phyloP scores from a whole-genome alignment of 2,888 invertebrate genomes.

The Germaria angustata region DNA sequence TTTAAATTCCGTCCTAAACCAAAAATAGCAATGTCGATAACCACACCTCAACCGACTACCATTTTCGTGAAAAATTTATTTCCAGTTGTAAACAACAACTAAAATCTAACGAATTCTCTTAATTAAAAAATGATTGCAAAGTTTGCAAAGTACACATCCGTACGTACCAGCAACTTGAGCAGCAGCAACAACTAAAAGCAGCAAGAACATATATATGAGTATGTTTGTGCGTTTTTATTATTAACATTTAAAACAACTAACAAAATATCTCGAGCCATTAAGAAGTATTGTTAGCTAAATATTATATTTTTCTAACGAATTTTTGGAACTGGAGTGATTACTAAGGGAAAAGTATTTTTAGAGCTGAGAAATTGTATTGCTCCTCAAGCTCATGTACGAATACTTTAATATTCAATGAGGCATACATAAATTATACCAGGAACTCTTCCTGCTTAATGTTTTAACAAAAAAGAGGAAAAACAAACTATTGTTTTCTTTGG shows the following conservation, averaged over 20 bases:
- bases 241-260: too few species aligned
- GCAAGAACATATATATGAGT: not conserved
- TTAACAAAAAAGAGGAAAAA: not conserved
- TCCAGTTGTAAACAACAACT: not conserved
- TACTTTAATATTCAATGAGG: slow-evolving; percentile 42
- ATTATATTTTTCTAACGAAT: not conserved
- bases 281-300: not conserved
- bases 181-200: not conserved
- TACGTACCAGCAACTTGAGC: too few species aligned
- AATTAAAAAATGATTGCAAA: slow-evolving; percentile 61
- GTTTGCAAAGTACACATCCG: not conserved
- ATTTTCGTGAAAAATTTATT: not conserved
- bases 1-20: not conserved
- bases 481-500: not conserved
- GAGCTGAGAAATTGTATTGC: slow-evolving; percentile 19
- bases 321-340: not conserved
- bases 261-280: too few species aligned
- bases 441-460: not conserved
- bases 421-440: not conserved
- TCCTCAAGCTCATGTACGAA: slow-evolving; percentile 24
- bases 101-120: slow-evolving; percentile 30
- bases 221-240: too few species aligned
- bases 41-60: not conserved
- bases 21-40: not conserved
- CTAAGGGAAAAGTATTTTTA: not conserved